Conservation (phyloP, 2,113 vertebrate genomes). For the Vulpes lagopus region DNA sequence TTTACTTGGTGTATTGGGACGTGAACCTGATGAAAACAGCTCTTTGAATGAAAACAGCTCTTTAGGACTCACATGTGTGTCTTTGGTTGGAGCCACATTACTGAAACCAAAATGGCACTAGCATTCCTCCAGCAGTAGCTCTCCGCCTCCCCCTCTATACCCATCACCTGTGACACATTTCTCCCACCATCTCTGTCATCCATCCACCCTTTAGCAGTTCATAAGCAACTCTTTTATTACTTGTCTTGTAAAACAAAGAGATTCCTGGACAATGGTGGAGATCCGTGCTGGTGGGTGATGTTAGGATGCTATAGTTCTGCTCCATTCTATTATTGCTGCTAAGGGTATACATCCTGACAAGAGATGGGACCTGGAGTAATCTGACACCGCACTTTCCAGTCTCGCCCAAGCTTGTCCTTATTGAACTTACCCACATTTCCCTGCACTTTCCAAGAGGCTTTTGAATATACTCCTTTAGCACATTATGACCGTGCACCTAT, state of each 20-base stretch:
- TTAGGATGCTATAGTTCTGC: neutral
- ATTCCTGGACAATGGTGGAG: neutral
- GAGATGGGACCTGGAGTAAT: neutral
- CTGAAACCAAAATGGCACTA: neutral
- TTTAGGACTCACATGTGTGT: neutral
- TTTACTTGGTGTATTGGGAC: neutral
- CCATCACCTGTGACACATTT: neutral
- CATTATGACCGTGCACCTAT: neutral
- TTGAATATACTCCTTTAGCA: neutral
- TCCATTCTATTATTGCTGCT: rapidly evolving
- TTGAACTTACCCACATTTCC: neutral
- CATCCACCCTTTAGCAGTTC: neutral
- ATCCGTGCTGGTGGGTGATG: rapidly evolving
- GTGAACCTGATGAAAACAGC: neutral
- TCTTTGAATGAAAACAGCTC: neutral
- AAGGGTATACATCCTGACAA: neutral
- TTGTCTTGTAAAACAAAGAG: neutral
- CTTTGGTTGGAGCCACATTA: neutral
- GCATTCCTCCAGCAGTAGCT: rapidly evolving
- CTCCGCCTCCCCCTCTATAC: rapidly evolving
- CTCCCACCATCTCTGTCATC: neutral
- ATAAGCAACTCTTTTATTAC: neutral
- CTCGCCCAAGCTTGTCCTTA: neutral
- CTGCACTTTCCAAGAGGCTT: neutral
- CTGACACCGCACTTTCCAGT: neutral